Conservation (phyloP, 2,797 vertebrate species). For the Champsocephalus esox region DNA sequence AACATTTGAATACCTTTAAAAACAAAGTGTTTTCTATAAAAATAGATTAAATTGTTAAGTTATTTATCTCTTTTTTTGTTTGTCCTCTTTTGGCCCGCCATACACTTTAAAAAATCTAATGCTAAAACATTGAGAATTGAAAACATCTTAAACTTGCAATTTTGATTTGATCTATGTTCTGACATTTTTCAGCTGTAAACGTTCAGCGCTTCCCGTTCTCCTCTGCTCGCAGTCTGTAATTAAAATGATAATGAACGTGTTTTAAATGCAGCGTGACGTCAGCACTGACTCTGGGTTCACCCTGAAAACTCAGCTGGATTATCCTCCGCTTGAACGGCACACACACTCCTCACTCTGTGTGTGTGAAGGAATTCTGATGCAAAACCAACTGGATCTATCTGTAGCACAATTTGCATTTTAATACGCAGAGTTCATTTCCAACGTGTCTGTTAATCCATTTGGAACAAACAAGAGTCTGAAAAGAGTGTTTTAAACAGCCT, state of each 20-base stretch:
- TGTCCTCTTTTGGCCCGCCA: too few relatives aligned
- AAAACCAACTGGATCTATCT: too few relatives aligned
- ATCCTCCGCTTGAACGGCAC: conserved; percentile 40
- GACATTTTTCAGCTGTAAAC: background rate
- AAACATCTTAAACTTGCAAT: background rate
- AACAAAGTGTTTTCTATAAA: too few relatives aligned
- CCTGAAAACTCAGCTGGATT: conserved; percentile 28
- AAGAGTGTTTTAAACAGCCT: too few relatives aligned
- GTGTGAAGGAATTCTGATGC: too few relatives aligned
- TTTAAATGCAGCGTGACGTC: conserved; percentile 7
- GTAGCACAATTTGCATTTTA: background rate
- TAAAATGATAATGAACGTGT: conserved; percentile 16
- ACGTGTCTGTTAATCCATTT: conserved; percentile 15
- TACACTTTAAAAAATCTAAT: too few relatives aligned
- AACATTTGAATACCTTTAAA: too few relatives aligned
- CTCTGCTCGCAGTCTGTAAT: conserved; percentile 15
- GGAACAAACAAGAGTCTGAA: background rate
- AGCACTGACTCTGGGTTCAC: conserved; percentile 29
- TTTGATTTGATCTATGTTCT: too few relatives aligned
- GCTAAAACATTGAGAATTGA: background rate
- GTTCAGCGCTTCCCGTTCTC: background rate
- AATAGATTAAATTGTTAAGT: background rate
- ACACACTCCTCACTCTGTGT: too few relatives aligned
- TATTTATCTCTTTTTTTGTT: background rate
- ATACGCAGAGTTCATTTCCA: conserved; percentile 13